Evolutionary conservation across 2,888 invertebrate genomes (phyloP), one percentile per base, ranked within the genome.

Genomic region (Drosophila leonis): DNA sequence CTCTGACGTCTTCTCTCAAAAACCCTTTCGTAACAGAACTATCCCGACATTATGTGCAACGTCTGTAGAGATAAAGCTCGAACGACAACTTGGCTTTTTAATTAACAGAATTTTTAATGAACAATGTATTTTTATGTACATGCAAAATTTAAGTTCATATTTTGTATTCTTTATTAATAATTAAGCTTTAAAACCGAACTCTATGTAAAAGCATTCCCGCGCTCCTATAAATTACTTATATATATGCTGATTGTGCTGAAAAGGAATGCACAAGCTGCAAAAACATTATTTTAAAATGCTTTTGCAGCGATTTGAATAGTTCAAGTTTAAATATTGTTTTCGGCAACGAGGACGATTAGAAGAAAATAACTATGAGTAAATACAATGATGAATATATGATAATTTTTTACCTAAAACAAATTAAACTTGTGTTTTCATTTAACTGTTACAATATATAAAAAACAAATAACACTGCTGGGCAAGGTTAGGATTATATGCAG

Each of bases 341-440:
- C 76, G 66, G 65, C 66, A 59, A 69, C 65, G 71, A 73, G 68
- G 68, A 86, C 74, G 74, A 83, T 74, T 83, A 83, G 82, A 82
- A 46, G 18, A 37, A 60, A 61, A 75, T 69, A 72, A 78, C 72
- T 77, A 84, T 66, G 78, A 83, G 70, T 67, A 80, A 67, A 67
- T 60, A 66, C 70, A 82, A 68, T 81, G 48, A 70, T 68, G 73
- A 86, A 81, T 82, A 89, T 88, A 88, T 72, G 37, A 85, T 88
- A 90, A 90, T 88, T 86, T 86, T 86, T 88, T 86, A 86, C 86
- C 83, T 86, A 79, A 78, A 59, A 18, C 18, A 35, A 29, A 29
- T 13, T 5, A 2, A 29, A 18, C 8, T 27, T 49, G 20, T 8
- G 55, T 56, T 39, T 56, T 61, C 12, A 52, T 44, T 51, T 59